A percentile compares a stretch with the other conserved stretches of the same genome.
These are phyloP conservation scores for Hemitrygon akajei DNA, from an alignment of 2,797 vertebrate species.

Conservation along the genomic window DNA sequence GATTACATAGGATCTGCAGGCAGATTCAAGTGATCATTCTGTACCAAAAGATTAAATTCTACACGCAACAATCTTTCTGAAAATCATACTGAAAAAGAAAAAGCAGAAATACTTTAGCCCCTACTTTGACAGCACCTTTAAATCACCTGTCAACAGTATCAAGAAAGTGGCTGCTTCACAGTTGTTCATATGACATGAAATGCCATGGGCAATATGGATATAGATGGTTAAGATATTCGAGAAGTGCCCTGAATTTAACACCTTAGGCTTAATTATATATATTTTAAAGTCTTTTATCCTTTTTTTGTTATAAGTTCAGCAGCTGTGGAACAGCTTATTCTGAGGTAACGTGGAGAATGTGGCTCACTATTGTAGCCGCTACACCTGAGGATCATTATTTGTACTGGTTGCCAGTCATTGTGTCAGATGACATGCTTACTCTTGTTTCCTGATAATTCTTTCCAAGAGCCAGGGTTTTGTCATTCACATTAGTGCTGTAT, in stretches of 20 bases:
- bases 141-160: conserved; percentile 17
- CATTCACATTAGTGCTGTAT: not conserved
- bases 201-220: conserved; percentile 3
- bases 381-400: not conserved
- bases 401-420: not conserved
- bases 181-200: not conserved
- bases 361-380: not conserved
- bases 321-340: not conserved
- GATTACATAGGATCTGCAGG: not conserved
- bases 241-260: not conserved
- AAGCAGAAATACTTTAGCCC: conserved; percentile 3
- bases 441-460: conserved; percentile 20
- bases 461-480: not conserved
- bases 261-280: conserved; percentile 13
- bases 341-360: not conserved
- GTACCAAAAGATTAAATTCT: not conserved
- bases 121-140: not conserved
- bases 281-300: not conserved
- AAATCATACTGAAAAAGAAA: not conserved
- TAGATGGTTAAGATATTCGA: not conserved
- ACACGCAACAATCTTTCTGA: not conserved
- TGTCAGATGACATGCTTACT: not conserved
- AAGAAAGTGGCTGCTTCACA: not conserved
- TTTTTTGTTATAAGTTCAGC: not conserved
- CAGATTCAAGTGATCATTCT: not conserved